Base-by-base conservation (phyloP, 1,140 invertebrate genomes). In the Lepidotrigona ventralis region DNA sequence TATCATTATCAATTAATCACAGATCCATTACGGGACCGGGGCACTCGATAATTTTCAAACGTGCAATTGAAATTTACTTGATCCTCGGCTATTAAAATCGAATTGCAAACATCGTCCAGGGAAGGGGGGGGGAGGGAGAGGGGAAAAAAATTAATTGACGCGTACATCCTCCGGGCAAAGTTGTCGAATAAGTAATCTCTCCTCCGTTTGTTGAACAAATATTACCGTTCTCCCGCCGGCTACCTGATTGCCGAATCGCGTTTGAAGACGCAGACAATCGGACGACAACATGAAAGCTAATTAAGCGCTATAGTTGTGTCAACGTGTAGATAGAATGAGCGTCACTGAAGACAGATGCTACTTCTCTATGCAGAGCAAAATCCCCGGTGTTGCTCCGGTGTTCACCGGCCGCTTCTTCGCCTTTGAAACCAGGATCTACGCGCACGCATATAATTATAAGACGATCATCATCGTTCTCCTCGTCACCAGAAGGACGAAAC, bases 351-450 rank as follows among this genome's bases (percentile, higher is more conserved):
- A 90, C 87, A 89, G 83, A 90, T 85, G 90, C 75, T 90, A 66
- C 85, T 87, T 90, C 82, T 88, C 88, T 89, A 89, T 90, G 88
- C 87, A 89, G 72, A 88, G 82, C 76, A 84, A 88, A 90, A 91
- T 90, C 39, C 39, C 39, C 85, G 81, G n/a, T 60, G 73, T 77
- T 87, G 79, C 74, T 17, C 83, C 82, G 69, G 68, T 51, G 70
- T 70, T 86, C 81, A 76, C 75, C 54, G 69, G 60, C 6, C 39
- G 39, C 39, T 46, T 46, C 58, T 76, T 79, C 66, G 71, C 80
- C 81, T 83, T 78, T 53, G 71, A 85, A 86, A 73, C 56, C 56
- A 68, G 72, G 84, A 76, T 77, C 79, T 81, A 85, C 83, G 75
- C 88, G 89, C 83, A 77, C 81, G 89, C 82, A 86, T 87, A 86